These are phyloP conservation scores for Bombyx mandarina DNA, from an alignment of 1,140 invertebrate genomes.

Conservation along the genomic window DNA sequence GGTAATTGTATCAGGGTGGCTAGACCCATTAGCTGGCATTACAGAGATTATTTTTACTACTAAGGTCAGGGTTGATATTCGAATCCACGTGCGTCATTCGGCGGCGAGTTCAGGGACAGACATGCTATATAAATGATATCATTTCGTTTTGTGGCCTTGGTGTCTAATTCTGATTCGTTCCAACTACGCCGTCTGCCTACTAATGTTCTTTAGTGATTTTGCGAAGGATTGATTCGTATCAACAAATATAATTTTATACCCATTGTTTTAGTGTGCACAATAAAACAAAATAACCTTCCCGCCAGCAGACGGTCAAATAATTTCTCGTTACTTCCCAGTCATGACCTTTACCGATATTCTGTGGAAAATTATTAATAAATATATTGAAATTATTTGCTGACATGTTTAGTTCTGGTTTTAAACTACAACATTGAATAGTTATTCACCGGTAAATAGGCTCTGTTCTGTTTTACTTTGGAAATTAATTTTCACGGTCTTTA, in stretches of 20 bases:
- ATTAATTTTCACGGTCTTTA: too few species aligned
- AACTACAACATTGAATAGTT: too few species aligned
- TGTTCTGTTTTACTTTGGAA: too few species aligned
- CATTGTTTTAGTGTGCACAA: background rate
- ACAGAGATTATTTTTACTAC: conserved; percentile 36
- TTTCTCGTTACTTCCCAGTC: too few species aligned
- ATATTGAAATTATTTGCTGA: too few species aligned
- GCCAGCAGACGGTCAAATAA: background rate
- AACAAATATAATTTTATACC: background rate
- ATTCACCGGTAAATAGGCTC: too few species aligned
- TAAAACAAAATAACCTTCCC: background rate
- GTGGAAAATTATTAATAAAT: too few species aligned
- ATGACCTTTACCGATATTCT: too few species aligned
- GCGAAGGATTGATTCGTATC: conserved; percentile 6
- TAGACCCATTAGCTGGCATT: conserved; percentile 22
- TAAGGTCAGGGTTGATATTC: conserved; percentile 40
- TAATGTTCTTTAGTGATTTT: conserved; percentile 28
- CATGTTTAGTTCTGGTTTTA: too few species aligned
- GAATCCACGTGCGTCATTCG: conserved; percentile 54
- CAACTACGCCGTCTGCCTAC: conserved; percentile 55
- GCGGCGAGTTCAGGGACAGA: conserved; percentile 57
- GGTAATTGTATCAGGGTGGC: conserved; percentile 11
- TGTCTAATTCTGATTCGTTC: conserved; percentile 59
- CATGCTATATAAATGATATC: conserved; percentile 62
- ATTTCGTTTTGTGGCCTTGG: conserved; percentile 49